Conservation (phyloP, 2,888 invertebrate genomes). For the Hyles lineata region DNA sequence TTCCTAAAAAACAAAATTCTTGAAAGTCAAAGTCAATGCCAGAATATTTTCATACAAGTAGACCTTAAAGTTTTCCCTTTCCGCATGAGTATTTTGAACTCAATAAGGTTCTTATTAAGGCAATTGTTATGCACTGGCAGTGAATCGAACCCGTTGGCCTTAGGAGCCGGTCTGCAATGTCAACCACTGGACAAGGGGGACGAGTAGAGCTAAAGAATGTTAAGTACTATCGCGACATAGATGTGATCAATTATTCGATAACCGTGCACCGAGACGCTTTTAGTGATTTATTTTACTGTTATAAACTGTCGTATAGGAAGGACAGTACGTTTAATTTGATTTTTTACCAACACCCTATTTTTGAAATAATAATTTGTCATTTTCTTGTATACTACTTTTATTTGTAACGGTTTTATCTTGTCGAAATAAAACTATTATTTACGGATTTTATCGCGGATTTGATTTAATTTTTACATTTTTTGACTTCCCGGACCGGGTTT, state of each 20-base stretch:
- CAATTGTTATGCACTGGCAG: conserved; percentile 27
- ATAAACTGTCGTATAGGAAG: no score
- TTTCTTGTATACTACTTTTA: no score
- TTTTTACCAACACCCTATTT: no score
- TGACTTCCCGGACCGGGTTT: no score
- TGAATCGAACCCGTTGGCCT: conserved; percentile 39
- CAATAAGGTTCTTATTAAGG: not conserved
- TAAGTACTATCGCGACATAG: not conserved
- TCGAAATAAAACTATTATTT: no score
- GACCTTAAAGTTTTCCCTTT: not conserved
- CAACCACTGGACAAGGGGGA: conserved; percentile 36
- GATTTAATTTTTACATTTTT: no score
- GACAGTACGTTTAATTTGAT: no score
- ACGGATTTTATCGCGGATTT: no score
- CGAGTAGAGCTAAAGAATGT: conserved; percentile 16
- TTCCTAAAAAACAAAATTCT: not conserved
- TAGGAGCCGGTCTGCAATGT: conserved; percentile 47
- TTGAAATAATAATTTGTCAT: no score
- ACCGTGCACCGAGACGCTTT: not conserved
- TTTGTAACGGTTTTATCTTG: no score
- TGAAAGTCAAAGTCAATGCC: conserved; percentile 25
- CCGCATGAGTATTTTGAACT: not conserved
- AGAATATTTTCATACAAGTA: not conserved
- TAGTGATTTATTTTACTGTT: not conserved
- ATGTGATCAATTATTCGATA: conserved; percentile 2